These are phyloP conservation scores for Colinus virginianus DNA, from an alignment of 2,113 vertebrate genomes.

Conservation along the genomic window DNA sequence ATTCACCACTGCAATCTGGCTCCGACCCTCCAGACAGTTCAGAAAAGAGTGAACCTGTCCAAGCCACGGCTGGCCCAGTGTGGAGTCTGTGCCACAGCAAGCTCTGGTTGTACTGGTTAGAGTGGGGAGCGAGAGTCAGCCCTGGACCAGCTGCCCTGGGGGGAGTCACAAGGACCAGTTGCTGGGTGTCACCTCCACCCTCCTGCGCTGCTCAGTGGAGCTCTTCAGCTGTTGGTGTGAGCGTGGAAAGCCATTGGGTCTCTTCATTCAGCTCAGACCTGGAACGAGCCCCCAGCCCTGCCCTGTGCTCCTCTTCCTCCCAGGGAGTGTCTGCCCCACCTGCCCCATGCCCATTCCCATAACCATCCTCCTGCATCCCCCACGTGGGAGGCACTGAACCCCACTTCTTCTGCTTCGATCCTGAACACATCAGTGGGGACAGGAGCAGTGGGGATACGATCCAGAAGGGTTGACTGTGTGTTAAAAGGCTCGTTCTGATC, in stretches of 20 bases:
- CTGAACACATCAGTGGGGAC: accelerated
- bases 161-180: background rate
- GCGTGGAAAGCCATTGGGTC: background rate
- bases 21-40: too few species aligned
- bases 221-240: background rate
- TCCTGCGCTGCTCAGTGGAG: background rate
- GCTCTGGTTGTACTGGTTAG: background rate
- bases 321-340: background rate
- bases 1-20: too few species aligned
- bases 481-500: background rate
- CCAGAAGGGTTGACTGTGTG: background rate
- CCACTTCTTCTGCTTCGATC: background rate
- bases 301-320: background rate
- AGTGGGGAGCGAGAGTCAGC: background rate
- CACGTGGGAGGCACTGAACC: background rate
- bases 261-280: too few species aligned
- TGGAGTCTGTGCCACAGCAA: background rate
- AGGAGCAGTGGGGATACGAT: background rate
- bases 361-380: background rate
- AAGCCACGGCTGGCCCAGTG: background rate
- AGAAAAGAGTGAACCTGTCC: too few species aligned
- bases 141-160: background rate
- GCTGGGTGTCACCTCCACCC: background rate
- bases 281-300: background rate
- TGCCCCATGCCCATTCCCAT: accelerated